Evolutionary conservation across 2,113 vertebrate species (phyloP).

Genomic region (Proteles cristata): DNA sequence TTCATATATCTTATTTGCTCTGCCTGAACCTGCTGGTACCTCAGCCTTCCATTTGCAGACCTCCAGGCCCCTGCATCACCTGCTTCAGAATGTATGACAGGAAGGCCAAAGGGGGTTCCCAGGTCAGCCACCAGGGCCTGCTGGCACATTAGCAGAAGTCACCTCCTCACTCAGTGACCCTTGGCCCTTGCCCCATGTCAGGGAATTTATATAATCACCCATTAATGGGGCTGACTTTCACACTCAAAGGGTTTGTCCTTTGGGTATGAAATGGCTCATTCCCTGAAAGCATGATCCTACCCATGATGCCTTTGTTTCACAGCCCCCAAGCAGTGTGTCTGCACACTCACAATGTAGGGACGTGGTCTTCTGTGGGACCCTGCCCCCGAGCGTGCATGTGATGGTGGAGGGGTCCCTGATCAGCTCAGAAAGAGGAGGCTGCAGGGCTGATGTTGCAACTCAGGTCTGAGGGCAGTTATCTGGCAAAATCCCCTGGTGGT

Average conservation of each 20-base stretch:
- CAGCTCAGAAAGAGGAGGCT: not conserved
- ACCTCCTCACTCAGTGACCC: not conserved
- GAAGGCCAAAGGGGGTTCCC: not conserved
- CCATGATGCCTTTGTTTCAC: not conserved
- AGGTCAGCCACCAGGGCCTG: not conserved
- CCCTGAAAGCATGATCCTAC: not conserved
- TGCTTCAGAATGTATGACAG: not conserved
- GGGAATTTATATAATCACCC: not conserved
- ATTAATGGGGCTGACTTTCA: not conserved
- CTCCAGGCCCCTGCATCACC: not conserved
- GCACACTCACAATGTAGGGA: not conserved
- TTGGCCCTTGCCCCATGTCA: not conserved
- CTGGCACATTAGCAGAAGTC: not conserved
- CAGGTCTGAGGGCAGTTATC: not conserved
- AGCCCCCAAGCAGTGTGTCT: not conserved
- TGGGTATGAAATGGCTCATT: not conserved
- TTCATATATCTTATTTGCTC: not conserved
- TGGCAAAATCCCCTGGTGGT: not conserved
- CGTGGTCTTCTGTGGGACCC: not conserved
- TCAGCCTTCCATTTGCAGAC: too few species aligned
- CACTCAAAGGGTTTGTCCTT: not conserved
- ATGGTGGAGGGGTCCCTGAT: too few species aligned
- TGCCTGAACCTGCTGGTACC: not conserved
- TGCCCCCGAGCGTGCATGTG: fast-evolving
- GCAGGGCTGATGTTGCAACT: not conserved